Base-by-base conservation (phyloP, 2,113 vertebrate genomes). In the Pterocles burchelli region DNA sequence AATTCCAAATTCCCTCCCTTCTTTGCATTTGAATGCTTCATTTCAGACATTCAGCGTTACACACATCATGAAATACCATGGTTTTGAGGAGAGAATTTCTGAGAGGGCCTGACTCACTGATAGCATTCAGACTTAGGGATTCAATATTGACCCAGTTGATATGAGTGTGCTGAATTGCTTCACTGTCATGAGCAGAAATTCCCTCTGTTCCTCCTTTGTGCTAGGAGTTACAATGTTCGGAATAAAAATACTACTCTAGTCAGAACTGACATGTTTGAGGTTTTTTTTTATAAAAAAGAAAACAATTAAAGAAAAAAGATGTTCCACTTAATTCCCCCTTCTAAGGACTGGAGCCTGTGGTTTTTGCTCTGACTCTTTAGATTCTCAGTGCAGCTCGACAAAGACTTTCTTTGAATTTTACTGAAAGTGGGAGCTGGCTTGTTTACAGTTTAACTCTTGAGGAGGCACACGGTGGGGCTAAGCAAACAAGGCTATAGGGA, bases 391-490 rank as follows among this genome's bases (percentile, higher is more conserved):
- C n/a, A 71, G 57, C 17, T 73, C 13, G 19, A 71, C 1, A 7
- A 84, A 92, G 57, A 29, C 7, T 88, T 73, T 46, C 55, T 93
- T 71, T 89, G 72, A 71, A 71, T 90, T 90, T 77, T 86, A 63
- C 52, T 86, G 57, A 52, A 86, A 67, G 38, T 36, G 29, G 55
- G 89, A 92, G 43, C 73, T 61, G 38, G 26, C 41, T 90, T 94
- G 89, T 96, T 96, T 95, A 70, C 84, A 91, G 33, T 78, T 82
- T 88, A 82, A 76, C 77, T 91, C 74, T 82, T 54, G 28, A 79
- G n/a, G 70, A 89, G 89, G 80, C 31, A 65, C 34, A 38, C 0
- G 9, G 45, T 6, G 2, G 21, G 83, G 61, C n/a, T 61, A 78
- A 94, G 81, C 74, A 95, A 96, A 94, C 66, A 95, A 31, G 52